Percentiles rank a stretch among this genome's conserved stretches.
phyloP scores from a whole-genome alignment of 2,113 vertebrate genomes.

The Zosterops pallidus region DNA sequence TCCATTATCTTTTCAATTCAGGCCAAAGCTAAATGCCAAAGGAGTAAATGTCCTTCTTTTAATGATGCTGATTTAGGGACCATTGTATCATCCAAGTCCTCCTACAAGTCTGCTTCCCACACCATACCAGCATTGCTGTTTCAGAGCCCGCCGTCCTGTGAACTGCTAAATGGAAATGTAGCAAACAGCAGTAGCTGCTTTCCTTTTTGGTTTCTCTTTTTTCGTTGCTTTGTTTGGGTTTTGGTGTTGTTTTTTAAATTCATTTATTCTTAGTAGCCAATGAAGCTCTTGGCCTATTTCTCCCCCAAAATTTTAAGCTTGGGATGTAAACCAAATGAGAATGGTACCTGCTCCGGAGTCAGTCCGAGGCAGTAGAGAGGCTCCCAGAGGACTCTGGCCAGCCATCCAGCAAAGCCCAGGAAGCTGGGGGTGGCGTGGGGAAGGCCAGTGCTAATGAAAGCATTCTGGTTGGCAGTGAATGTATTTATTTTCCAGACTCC shows the following conservation, averaged over 20 bases:
- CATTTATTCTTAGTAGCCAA: neutral
- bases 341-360: neutral
- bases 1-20: neutral
- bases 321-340: neutral
- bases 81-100: neutral
- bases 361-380: neutral
- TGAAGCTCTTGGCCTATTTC: neutral
- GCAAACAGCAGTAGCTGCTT: neutral
- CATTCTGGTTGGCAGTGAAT: conserved; percentile 52
- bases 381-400: neutral
- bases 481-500: conserved; percentile 60
- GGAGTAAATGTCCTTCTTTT: neutral
- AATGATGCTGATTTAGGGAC: neutral
- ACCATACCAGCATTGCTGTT: conserved; percentile 31
- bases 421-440: neutral
- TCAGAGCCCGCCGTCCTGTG: neutral
- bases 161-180: neutral
- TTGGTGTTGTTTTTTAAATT: neutral
- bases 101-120: conserved; percentile 29
- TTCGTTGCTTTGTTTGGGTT: neutral
- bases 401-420: neutral
- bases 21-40: neutral
- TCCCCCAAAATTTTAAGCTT: neutral
- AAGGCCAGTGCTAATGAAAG: neutral
- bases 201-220: neutral